Evolutionary conservation across 2,888 invertebrate genomes (phyloP), one percentile per base, ranked within the genome.

Genomic region (Yponomeuta cagnagella): DNA sequence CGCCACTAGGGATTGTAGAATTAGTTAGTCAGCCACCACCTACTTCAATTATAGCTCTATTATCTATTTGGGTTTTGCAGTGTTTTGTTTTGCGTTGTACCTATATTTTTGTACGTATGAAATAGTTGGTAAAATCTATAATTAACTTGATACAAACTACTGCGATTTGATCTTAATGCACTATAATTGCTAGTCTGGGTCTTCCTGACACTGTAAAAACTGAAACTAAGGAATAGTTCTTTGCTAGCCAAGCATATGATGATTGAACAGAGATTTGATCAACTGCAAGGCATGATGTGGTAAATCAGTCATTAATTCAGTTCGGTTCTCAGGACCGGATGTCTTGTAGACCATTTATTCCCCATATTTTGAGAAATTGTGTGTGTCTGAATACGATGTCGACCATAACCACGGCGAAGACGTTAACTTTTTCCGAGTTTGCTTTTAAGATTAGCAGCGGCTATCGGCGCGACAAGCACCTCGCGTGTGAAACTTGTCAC

Each of bases 201-300:
- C 52, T 58, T 12, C 15, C 12, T 58, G 52, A 58, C 15, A 15
- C 15, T 58, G 15, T 58, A 58, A 58, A 3, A 1, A 58, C 52
- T 58, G 52, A 58, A 58, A 58, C 15, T 58, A 12, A 1, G 15
- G 52, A 12, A 15, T 58, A 58, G 31, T 30, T 12, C 12, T 30
- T 65, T 8, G 65, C 30, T 6, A 30, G 65, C 65, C 30, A 65
- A 65, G 10, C 30, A 30, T 58, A 43, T 65, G 6, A 65, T 65
- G 6, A 65, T 65, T 65, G 10, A 0, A 33, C 31, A 30, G 8
- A 63, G 33, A 65, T 65, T 30, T 65, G 12, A 65, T 65, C 65
- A 31, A 30, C 73, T 10, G 1, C 73, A 72, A 76, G 84, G 81
- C 85, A 86, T 87, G 87, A 88, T 86, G 84, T 84, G 77, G 78